phyloP scores from a whole-genome alignment of 2,888 invertebrate species.

The Parnassius apollo region DNA sequence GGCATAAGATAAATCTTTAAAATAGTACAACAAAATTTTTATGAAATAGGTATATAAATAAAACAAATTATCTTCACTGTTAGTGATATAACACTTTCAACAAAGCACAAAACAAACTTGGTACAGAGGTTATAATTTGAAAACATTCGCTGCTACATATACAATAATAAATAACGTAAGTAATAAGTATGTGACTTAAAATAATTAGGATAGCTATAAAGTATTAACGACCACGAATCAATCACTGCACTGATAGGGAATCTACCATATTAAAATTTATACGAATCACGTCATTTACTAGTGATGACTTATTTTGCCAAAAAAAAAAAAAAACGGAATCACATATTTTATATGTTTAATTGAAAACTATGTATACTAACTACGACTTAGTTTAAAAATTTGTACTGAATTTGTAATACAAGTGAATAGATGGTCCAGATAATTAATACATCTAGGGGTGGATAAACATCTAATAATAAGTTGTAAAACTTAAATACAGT shows the following conservation, averaged over 20 bases:
- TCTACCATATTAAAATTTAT: constrained; percentile 1
- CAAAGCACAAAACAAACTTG: constrained; percentile 7
- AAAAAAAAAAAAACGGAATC: not conserved
- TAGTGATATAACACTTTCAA: constrained; percentile 17
- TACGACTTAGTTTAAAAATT: constrained; percentile 18
- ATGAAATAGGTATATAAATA: constrained; percentile 1
- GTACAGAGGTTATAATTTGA: constrained; percentile 9
- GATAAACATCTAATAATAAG: too few species aligned
- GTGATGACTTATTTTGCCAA: not conserved
- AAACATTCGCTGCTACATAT: not conserved
- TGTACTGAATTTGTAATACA: constrained; percentile 23
- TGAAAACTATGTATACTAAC: not conserved
- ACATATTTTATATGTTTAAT: not conserved
- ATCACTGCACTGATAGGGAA: constrained; percentile 5
- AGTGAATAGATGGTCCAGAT: not conserved
- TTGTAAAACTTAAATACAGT: too few species aligned
- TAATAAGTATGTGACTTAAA: constrained; percentile 18
- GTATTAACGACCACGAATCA: constrained; percentile 1
- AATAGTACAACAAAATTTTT: not conserved
- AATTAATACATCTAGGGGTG: not conserved
- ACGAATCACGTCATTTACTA: not conserved
- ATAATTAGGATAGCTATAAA: constrained; percentile 16
- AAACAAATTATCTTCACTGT: constrained; percentile 1
- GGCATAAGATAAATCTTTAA: too few species aligned
- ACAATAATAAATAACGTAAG: constrained; percentile 16